Conservation (phyloP, 2,797 vertebrate genomes). For the Kryptolebias ocellatus region DNA sequence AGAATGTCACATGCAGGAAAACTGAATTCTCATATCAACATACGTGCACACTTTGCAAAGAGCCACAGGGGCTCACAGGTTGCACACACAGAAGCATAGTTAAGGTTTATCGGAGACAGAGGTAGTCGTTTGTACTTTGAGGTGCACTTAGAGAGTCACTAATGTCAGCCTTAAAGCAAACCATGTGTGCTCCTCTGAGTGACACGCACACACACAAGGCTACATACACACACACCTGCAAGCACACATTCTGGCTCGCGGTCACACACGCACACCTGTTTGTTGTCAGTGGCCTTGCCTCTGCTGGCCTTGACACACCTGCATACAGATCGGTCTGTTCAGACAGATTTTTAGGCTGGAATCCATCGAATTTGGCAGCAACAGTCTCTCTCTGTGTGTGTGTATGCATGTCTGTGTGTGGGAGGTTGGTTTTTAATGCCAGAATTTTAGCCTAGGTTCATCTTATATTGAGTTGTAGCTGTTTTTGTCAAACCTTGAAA, state of each 20-base stretch:
- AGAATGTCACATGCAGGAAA: not conserved
- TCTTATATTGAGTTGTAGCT: too few species aligned
- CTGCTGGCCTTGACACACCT: slow-evolving; percentile 57
- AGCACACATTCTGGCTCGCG: slow-evolving; percentile 14
- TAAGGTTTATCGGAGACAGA: slow-evolving; percentile 54
- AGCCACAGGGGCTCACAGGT: slow-evolving; percentile 16
- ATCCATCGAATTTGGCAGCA: slow-evolving; percentile 42
- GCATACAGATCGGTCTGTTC: slow-evolving; percentile 37
- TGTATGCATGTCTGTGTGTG: slow-evolving; percentile 4
- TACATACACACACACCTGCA: slow-evolving; percentile 7
- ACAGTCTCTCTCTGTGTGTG: not conserved
- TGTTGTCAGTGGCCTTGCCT: slow-evolving; percentile 30
- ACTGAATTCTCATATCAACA: not conserved
- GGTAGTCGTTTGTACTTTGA: slow-evolving; percentile 59
- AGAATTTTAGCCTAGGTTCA: too few species aligned
- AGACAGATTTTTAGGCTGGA: slow-evolving; percentile 37
- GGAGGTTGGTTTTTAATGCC: not conserved
- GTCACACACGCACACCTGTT: slow-evolving; percentile 43
- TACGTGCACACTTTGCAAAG: slow-evolving; percentile 1
- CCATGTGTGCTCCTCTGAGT: slow-evolving; percentile 39
- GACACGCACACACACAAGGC: slow-evolving; percentile 21
- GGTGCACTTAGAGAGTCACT: slow-evolving; percentile 55
- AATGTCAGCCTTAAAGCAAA: slow-evolving; percentile 70
- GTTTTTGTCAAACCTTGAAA: too few species aligned
- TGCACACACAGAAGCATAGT: slow-evolving; percentile 32